phyloP scores from a whole-genome alignment of 2,797 vertebrate species.

The Anomalospiza imberbis region DNA sequence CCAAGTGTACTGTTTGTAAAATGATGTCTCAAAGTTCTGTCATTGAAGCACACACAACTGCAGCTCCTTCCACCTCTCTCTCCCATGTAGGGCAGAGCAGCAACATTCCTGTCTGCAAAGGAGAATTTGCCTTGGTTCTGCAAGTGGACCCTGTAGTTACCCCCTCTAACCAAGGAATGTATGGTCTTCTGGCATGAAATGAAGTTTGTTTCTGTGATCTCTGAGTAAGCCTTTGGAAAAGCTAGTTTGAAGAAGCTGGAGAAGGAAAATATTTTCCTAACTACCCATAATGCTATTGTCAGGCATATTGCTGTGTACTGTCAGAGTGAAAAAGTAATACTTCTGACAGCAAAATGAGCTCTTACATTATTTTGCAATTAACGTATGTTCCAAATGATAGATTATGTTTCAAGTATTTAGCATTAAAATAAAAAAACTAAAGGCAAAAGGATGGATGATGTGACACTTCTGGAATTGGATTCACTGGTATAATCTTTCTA shows the following conservation, averaged over 20 bases:
- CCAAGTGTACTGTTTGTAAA: neutral
- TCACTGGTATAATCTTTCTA: conserved; percentile 19
- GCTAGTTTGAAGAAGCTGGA: neutral
- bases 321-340: neutral
- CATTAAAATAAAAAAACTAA: conserved; percentile 30
- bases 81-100: neutral
- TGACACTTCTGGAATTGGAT: conserved; percentile 26
- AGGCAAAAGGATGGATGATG: conserved; percentile 1
- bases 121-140: neutral
- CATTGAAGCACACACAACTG: neutral
- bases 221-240: neutral
- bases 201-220: neutral
- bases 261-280: neutral
- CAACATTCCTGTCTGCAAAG: neutral
- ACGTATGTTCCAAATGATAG: conserved; percentile 10
- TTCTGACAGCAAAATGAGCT: conserved; percentile 22
- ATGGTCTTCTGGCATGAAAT: neutral
- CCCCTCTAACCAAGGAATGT: neutral
- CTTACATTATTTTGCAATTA: conserved; percentile 35
- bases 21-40: neutral
- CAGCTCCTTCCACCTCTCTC: neutral
- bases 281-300: neutral
- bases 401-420: conserved; percentile 33
- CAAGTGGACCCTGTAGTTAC: neutral
- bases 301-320: neutral